phyloP scores from a whole-genome alignment of 92 coral and sea anemone genomes.

The Siderastrea radians region DNA sequence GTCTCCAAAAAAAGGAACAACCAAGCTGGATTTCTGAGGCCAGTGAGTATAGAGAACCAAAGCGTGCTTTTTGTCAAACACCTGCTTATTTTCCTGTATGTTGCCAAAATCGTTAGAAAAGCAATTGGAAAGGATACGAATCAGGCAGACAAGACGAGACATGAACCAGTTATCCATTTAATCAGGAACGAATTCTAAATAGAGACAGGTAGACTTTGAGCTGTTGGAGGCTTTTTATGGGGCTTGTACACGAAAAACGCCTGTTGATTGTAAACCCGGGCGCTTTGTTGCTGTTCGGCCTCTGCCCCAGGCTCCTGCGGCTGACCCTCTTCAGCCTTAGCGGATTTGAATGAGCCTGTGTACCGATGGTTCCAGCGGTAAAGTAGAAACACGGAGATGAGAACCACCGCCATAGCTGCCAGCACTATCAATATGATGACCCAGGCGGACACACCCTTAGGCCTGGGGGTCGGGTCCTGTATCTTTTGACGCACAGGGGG shows the following conservation, averaged over 20 bases:
- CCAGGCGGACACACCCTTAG: constrained; percentile 66
- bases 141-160: not conserved
- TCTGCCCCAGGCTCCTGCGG: constrained; percentile 46
- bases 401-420: constrained; percentile 74
- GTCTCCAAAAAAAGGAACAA: too few species aligned
- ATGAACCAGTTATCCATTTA: not conserved
- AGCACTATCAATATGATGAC: constrained; percentile 63
- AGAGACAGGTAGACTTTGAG: constrained; percentile 44
- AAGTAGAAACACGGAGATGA: constrained; percentile 64
- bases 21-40: too few species aligned
- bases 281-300: constrained; percentile 2
- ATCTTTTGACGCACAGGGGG: not conserved
- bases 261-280: constrained; percentile 70
- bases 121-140: not conserved
- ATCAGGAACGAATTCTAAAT: not conserved
- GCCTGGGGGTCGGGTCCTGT: constrained; percentile 26
- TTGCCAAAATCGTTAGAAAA: too few species aligned
- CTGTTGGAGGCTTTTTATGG: constrained; percentile 64
- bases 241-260: constrained; percentile 75
- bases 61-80: too few species aligned
- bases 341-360: constrained; percentile 82
- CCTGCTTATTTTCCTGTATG: not conserved
- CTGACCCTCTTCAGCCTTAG: constrained; percentile 50
- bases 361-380: constrained; percentile 88
- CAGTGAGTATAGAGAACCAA: too few species aligned